Evolutionary conservation across 2,888 invertebrate species (phyloP).

Genomic region (Brachypalpus laphriformis): DNA sequence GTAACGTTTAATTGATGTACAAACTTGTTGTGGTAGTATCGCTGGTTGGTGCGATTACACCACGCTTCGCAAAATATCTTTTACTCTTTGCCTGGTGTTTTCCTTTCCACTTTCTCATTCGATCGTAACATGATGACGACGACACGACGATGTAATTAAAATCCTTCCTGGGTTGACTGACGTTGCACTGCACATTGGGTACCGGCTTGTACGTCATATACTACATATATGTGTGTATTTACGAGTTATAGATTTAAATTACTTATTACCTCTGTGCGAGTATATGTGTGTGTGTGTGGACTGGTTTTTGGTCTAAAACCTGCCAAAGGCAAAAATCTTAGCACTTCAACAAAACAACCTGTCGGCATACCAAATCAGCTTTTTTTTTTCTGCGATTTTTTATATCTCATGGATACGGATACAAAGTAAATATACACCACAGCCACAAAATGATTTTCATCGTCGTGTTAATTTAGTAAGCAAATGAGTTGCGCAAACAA

Average conservation of each 20-base stretch:
- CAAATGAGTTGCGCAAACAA: slow-evolving; percentile 62
- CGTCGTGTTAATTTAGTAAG: slow-evolving; percentile 46
- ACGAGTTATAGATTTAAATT: slow-evolving; percentile 18
- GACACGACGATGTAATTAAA: slow-evolving; percentile 52
- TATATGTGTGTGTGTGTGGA: background rate
- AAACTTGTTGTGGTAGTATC: slow-evolving; percentile 51
- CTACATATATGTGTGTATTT: slow-evolving; percentile 4
- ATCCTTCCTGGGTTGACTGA: slow-evolving; percentile 51
- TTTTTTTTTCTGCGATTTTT: slow-evolving; percentile 12
- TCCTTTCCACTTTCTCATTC: slow-evolving; percentile 64
- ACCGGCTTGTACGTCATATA: slow-evolving; percentile 1
- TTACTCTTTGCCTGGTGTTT: slow-evolving; percentile 9
- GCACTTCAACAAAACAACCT: slow-evolving; percentile 35
- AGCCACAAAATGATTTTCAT: slow-evolving; percentile 21
- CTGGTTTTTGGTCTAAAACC: slow-evolving; percentile 42
- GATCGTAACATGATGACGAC: slow-evolving; percentile 38
- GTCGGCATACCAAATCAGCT: slow-evolving; percentile 4
- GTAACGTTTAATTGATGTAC: slow-evolving; percentile 61
- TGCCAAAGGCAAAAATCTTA: slow-evolving; percentile 23
- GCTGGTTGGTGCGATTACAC: slow-evolving; percentile 38
- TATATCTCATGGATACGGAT: slow-evolving; percentile 37
- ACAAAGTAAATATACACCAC: slow-evolving; percentile 20
- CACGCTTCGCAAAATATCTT: slow-evolving; percentile 28
- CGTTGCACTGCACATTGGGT: background rate
- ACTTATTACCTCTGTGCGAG: background rate